Evolutionary conservation across 2,888 invertebrate genomes (phyloP).

Genomic region (Dasypolia templi): DNA sequence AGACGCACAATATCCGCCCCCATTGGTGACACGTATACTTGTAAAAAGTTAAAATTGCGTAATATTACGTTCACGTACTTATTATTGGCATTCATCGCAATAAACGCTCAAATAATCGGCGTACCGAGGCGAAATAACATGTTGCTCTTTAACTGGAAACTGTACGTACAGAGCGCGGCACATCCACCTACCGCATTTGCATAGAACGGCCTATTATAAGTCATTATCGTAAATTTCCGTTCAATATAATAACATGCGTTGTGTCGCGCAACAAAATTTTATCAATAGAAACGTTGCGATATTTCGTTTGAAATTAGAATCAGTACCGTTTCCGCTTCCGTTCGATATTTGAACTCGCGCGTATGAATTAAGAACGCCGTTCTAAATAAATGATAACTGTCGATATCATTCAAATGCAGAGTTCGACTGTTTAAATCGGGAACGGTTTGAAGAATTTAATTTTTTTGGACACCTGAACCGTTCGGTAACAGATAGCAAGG

Average conservation of each 20-base stretch:
- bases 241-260: slow-evolving; percentile 85
- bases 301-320: slow-evolving; percentile 90
- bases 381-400: slow-evolving; percentile 83
- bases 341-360: slow-evolving; percentile 86
- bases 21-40: slow-evolving; percentile 79
- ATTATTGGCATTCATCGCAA: slow-evolving; percentile 71
- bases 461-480: slow-evolving; percentile 73
- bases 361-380: slow-evolving; percentile 86
- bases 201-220: slow-evolving; percentile 81
- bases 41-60: slow-evolving; percentile 84
- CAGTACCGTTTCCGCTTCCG: slow-evolving; percentile 90
- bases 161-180: slow-evolving; percentile 49
- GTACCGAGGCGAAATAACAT: slow-evolving; percentile 57
- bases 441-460: slow-evolving; percentile 52
- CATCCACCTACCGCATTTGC: slow-evolving; percentile 72
- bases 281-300: slow-evolving; percentile 89
- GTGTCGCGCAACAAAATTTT: slow-evolving; percentile 84
- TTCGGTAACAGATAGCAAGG: slow-evolving; percentile 77
- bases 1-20: slow-evolving; percentile 77
- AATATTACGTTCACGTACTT: slow-evolving; percentile 69
- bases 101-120: slow-evolving; percentile 67
- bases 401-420: slow-evolving; percentile 68
- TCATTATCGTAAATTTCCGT: slow-evolving; percentile 88
- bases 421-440: slow-evolving; percentile 44
- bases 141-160: slow-evolving; percentile 59